A percentile compares a stretch with the other conserved stretches of the same genome.
phyloP scores from a whole-genome alignment of 2,888 invertebrate genomes.

The Drosophila crucigera region DNA sequence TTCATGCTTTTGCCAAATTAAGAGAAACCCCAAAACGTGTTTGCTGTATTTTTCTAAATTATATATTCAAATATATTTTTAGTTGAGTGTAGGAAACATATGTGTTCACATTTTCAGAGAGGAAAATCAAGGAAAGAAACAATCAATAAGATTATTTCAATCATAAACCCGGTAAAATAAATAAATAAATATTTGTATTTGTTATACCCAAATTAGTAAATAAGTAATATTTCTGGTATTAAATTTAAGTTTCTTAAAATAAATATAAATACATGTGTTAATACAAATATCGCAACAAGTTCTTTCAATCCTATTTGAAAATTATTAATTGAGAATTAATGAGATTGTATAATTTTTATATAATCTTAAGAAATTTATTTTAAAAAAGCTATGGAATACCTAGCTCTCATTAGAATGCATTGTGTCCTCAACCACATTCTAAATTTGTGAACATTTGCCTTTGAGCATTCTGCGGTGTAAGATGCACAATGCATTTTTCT shows the following conservation, averaged over 20 bases:
- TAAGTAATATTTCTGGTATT: background rate
- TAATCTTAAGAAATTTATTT: background rate
- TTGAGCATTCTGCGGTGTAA: constrained; percentile 17
- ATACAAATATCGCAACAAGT: background rate
- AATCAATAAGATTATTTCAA: background rate
- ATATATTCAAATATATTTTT: constrained; percentile 10
- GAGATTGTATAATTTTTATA: background rate
- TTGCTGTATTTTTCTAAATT: constrained; percentile 14
- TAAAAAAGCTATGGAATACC: background rate
- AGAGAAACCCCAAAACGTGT: constrained; percentile 38
- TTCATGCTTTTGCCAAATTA: constrained; percentile 39
- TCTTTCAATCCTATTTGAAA: background rate
- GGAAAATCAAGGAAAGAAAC: background rate
- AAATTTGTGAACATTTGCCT: constrained; percentile 14
- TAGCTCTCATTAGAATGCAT: constrained; percentile 41
- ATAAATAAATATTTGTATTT: background rate
- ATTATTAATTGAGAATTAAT: background rate
- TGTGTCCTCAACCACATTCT: constrained; percentile 10
- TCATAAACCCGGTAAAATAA: background rate
- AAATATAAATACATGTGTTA: background rate
- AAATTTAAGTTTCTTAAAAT: background rate
- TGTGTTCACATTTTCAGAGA: background rate
- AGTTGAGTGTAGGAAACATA: background rate
- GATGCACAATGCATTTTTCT: constrained; percentile 38
- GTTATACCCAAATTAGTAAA: background rate